phyloP scores from a whole-genome alignment of 2,797 vertebrate genomes.

The Tiaroga cobitis region DNA sequence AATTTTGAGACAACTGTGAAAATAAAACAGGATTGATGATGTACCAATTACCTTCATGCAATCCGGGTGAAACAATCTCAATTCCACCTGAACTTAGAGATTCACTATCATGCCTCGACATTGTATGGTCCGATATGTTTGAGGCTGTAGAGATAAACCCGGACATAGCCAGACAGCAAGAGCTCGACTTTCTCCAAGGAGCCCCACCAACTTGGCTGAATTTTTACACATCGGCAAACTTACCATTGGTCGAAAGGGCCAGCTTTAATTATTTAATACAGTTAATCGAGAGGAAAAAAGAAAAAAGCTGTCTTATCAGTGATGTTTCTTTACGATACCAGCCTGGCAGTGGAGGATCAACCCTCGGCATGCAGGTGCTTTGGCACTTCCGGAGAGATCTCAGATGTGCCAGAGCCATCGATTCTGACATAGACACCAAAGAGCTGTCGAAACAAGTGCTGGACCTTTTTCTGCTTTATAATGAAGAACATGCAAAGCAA shows the following conservation, averaged over 20 bases:
- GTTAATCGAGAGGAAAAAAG: background rate
- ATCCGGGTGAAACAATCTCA: background rate
- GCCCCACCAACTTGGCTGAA: background rate
- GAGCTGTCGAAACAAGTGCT: background rate
- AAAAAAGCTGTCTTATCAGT: background rate
- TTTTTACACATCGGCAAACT: background rate
- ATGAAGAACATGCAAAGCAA: background rate
- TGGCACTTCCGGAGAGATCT: background rate
- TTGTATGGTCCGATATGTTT: background rate
- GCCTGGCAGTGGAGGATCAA: background rate
- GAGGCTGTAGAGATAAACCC: background rate
- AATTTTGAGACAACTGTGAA: background rate
- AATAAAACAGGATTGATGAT: background rate
- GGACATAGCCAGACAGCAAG: too few relatives aligned
- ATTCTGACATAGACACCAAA: background rate
- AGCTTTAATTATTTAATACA: background rate
- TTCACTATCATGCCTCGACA: background rate
- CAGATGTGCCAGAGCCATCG: background rate
- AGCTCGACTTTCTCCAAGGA: background rate
- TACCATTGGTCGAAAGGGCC: background rate
- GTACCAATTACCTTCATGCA: background rate
- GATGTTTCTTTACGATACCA: background rate
- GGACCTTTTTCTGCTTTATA: background rate
- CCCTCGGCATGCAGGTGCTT: conserved; percentile 9
- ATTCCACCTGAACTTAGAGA: background rate